These are phyloP conservation scores for Zaprionus ornatus DNA, from an alignment of 1,140 invertebrate species.

Conservation along the genomic window DNA sequence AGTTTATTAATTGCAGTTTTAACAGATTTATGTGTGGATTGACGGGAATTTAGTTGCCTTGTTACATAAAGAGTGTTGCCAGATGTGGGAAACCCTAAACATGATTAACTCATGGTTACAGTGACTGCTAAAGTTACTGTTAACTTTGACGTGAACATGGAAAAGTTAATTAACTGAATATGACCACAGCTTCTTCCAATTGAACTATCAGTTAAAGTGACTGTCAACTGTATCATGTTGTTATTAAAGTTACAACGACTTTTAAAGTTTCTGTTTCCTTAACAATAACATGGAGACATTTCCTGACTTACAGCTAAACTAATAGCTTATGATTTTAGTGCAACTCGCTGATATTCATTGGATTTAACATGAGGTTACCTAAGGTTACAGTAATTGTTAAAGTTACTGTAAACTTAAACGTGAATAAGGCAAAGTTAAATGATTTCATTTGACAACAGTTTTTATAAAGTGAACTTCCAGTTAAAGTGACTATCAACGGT, in stretches of 20 bases:
- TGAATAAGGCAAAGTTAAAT: too few relatives aligned
- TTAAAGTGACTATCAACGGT: too few relatives aligned
- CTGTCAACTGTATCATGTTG: background rate
- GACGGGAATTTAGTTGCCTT: background rate
- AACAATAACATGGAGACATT: background rate
- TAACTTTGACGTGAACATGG: background rate
- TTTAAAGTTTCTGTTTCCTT: background rate
- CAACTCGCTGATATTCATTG: too few relatives aligned
- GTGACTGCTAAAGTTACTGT: background rate
- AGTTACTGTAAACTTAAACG: too few relatives aligned
- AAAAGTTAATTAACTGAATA: too few relatives aligned
- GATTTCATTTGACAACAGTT: too few relatives aligned
- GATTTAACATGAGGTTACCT: too few relatives aligned
- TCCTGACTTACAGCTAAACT: background rate
- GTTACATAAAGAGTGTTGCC: background rate
- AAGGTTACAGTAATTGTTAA: too few relatives aligned
- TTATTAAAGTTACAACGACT: background rate
- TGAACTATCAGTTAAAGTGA: background rate
- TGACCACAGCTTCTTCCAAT: too few relatives aligned
- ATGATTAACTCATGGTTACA: background rate
- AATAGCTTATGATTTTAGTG: too few relatives aligned
- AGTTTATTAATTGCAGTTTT: background rate
- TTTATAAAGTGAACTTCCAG: too few relatives aligned
- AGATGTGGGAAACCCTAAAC: background rate
- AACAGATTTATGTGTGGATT: conserved; percentile 1